Base-by-base conservation (phyloP, 1,140 invertebrate genomes). In the Notospermus geniculatus region DNA sequence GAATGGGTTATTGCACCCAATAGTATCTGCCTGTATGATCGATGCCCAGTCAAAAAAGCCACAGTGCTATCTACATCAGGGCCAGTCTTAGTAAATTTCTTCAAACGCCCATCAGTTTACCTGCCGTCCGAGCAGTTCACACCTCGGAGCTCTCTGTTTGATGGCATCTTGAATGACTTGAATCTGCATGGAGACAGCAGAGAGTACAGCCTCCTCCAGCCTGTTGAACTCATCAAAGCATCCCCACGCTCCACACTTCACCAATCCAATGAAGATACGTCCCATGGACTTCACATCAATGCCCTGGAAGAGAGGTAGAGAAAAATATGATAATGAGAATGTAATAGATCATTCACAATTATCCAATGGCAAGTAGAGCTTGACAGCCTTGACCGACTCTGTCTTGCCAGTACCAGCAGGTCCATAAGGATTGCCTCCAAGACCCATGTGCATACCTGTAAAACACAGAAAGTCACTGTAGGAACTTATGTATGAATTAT, bases 191-290 rank as follows among this genome's bases (percentile, higher is more conserved):
- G 94, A 92, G 2, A 97, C 89, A 5, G 92, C 89, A 22, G 94
- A 97, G 39, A 98, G 82, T 4, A 95, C 96, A 46, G 89, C 89
- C 77, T 95, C 91, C 71, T 96, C 91, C 19, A 98, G 82, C 13
- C 96, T 88, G 83, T 98, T 98, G 80, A 98, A 97, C 83, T 98
- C 95, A 82, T 98, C 95, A 82, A 98, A 98, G 82, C 95, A 98
- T 29, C 95, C 95, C 95, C 95, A 98, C 39, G 94, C 92, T n/a
- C 95, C 95, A 80, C 92, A 92, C 77, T 92, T 90, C 0, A 93
- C 91, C 45, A 98, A 73, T 0, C 96, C 96, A 32, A 91, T 89
- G 55, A 98, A 86, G 71, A 98, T 93, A 57, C 95, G 84, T 22
- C 89, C 90, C 90, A 98, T 94, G 56, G 93, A 94, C 69, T 89